Conservation (phyloP, 1,140 invertebrate species). For the Hesperophylax magnus region DNA sequence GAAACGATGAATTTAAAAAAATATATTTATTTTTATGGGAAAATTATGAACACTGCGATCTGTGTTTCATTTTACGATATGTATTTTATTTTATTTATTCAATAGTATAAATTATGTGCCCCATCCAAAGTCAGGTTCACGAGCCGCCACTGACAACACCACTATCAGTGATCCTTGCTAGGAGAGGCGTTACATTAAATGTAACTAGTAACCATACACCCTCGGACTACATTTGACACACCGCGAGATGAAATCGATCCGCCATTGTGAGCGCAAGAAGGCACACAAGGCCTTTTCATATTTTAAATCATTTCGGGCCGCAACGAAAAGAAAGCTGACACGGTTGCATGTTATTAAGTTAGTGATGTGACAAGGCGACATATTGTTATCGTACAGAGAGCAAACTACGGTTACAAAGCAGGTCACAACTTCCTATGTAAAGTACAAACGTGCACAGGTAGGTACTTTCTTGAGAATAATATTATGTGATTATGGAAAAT, state of each 20-base stretch:
- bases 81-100: background rate
- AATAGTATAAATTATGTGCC: too few relatives aligned
- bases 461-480: too few relatives aligned
- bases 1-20: too few relatives aligned
- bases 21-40: too few relatives aligned
- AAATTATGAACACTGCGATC: too few relatives aligned
- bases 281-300: constrained; percentile 10
- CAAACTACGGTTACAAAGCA: constrained; percentile 37
- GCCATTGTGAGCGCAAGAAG: background rate
- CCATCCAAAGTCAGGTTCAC: too few relatives aligned
- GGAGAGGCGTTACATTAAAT: background rate
- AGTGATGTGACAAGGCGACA: constrained; percentile 21
- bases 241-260: constrained; percentile 22
- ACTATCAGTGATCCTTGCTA: background rate
- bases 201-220: background rate
- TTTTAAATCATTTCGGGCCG: constrained; percentile 12
- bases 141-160: background rate
- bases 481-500: too few relatives aligned
- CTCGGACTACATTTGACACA: background rate
- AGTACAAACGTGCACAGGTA: too few relatives aligned
- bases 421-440: constrained; percentile 50
- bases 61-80: too few relatives aligned
- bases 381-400: constrained; percentile 27
- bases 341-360: constrained; percentile 28
- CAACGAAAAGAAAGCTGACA: constrained; percentile 34